Evolutionary conservation across 2,888 invertebrate genomes (phyloP), one percentile per base, ranked within the genome.

Genomic region (Sminthurides aquaticus): DNA sequence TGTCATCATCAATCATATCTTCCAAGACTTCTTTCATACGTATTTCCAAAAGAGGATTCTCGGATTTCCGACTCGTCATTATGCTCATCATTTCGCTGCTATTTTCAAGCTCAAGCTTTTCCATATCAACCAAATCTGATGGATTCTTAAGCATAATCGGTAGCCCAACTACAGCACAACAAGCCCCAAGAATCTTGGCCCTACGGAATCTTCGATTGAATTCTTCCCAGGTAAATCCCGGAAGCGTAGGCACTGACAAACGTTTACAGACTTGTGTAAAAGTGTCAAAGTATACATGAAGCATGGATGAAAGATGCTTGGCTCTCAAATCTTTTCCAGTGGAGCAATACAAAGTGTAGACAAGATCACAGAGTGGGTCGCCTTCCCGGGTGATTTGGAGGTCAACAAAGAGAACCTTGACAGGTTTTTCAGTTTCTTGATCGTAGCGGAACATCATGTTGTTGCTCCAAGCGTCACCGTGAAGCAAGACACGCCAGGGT

Each of bases 401-500:
- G 59, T 73, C 73, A 8, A 73, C 59, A 2, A 73, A 62, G 3
- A 66, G 62, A n/a, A 67, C 62, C 34, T 64, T 60, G 0, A 57
- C 34, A 8, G 65, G 64, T 43, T 56, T 61, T 24, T 65, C 65
- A 2, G 61, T 57, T 11, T 64, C 57, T 20, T 65, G 52, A 22
- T 69, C 63, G 24, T 62, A 67, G n/a, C 65, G 65, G 64, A 71
- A 72, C 11, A 72, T 57, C 64, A 69, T 60, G 48, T 72, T 72
- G 60, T 72, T 72, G 2, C 61, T 57, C 70, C 70, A 70, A 27
- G 64, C 65, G 57, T 72, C 72, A 2, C 72, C 72, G 43, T 70
- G 70, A 26, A 49, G 59, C 3, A 60, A 57, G 20, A 67, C 62
- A 1, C 43, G 49, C 72, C 72, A 72, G 20, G 67, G 69, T 20